Evolutionary conservation across 2,113 vertebrate genomes (phyloP), one percentile per base, ranked within the genome.

Genomic region (Phoxinus phoxinus): DNA sequence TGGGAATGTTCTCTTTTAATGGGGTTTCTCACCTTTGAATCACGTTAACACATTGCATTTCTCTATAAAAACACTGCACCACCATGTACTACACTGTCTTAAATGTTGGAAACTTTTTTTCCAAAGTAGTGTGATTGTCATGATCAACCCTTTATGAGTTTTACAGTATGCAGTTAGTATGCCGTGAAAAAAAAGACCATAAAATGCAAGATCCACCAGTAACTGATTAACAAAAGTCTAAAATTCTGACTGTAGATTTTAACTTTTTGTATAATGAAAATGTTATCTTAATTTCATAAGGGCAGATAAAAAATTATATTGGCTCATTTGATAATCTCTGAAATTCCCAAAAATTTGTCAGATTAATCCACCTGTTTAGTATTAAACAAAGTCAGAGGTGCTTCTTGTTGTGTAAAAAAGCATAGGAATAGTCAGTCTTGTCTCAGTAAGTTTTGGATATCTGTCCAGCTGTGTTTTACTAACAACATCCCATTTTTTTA

Each of bases 1-100:
- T 67, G 77, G 69, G 74, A 51, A 85, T 77, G 51, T 46, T 82
- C 59, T 30, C 67, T 83, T 90, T 92, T 91, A 93, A 90, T 87
- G 73, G 91, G 87, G 81, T 86, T 89, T 90, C 77, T 87, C 89
- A 86, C 87, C 87, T 84, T 32, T 84, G 83, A 83, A 63, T 87
- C 88, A 84, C 63, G 53, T 83, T 88, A 78, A 84, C 53, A 56
- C 72, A n/a, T 56, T 85, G 83, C 25, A 44, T 35, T 67, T 25
- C 27, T 80, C 56, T 71, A 58, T 25, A 27, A 48, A 83, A 81
- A 81, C 46, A 44, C 6, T 12, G n/a, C 15, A 8, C 13, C 58
- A 80, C 10, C 3, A 27, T 41, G 67, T 84, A 61, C 65, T n/a
- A 21, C 37, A 30, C 12, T 21, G n/a, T 35, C 3, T 41, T 51